Conservation (phyloP, 2,797 vertebrate species). For the Lutjanus argentimaculatus region DNA sequence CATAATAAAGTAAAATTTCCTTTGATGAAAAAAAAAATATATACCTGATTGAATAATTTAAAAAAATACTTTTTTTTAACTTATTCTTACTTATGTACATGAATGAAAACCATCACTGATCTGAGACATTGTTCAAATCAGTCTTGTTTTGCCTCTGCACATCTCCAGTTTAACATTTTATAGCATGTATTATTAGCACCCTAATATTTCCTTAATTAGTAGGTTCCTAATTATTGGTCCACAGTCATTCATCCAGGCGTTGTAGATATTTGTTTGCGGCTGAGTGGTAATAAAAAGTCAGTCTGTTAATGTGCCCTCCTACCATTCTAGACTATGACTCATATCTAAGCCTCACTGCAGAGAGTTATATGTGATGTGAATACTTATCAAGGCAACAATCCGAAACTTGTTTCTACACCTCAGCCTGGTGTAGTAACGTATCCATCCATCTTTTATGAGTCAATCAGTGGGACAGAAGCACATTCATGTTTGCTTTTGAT, state of each 20-base stretch:
- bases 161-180: conserved; percentile 22
- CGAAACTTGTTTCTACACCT: conserved; percentile 77
- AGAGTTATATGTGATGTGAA: conserved; percentile 85
- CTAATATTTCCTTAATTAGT: conserved; percentile 63
- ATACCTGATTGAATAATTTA: background rate
- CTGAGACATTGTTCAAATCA: background rate
- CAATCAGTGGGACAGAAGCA: conserved; percentile 39
- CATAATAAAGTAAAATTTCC: background rate
- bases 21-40: background rate
- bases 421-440: conserved; percentile 48
- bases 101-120: conserved; percentile 21
- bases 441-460: conserved; percentile 55
- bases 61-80: no score
- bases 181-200: background rate
- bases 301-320: conserved; percentile 84
- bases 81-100: background rate
- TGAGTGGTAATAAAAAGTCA: conserved; percentile 80
- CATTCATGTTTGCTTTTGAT: conserved; percentile 37
- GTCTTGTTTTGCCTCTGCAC: background rate
- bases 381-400: conserved; percentile 84
- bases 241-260: conserved; percentile 57
- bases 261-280: conserved; percentile 77
- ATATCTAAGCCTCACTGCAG: conserved; percentile 85
- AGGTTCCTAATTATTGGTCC: conserved; percentile 61
- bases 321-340: conserved; percentile 86